Percentiles rank a stretch among this genome's conserved stretches.
Conservation (phyloP, 2,113 vertebrate genomes). For the Catagonus wagneri region DNA sequence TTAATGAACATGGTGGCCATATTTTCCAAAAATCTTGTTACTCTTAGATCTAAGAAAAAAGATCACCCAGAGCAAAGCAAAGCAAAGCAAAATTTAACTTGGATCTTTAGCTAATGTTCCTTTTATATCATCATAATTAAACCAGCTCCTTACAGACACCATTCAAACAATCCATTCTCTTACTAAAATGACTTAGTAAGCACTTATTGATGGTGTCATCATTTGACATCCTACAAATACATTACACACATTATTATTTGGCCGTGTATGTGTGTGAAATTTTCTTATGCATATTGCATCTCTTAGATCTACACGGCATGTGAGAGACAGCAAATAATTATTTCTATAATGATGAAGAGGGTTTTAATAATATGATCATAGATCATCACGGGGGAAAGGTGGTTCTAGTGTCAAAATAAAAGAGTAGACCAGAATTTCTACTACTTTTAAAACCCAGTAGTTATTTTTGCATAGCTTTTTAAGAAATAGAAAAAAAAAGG, state of each 20-base stretch:
- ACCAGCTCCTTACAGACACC: neutral
- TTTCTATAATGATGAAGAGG: neutral
- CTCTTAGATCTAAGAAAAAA: neutral
- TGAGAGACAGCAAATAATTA: neutral
- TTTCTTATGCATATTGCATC: neutral
- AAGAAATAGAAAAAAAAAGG: neutral
- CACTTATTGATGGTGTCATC: neutral
- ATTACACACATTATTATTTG: neutral
- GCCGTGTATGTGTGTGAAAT: neutral
- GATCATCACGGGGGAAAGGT: neutral
- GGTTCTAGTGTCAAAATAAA: neutral
- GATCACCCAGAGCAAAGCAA: neutral
- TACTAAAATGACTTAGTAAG: neutral
- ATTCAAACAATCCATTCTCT: neutral
- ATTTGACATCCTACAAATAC: neutral
- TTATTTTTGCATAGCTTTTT: neutral
- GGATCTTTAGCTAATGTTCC: neutral
- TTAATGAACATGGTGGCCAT: neutral
- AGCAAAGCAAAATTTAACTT: conserved; percentile 1
- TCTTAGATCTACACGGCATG: neutral
- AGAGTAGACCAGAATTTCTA: neutral
- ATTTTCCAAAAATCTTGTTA: neutral
- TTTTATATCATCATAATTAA: neutral
- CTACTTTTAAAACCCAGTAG: neutral
- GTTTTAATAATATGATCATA: neutral